Evolutionary conservation across 2,888 invertebrate species (phyloP), one percentile per base, ranked within the genome.

Genomic region (Lasioglossum lativentre): DNA sequence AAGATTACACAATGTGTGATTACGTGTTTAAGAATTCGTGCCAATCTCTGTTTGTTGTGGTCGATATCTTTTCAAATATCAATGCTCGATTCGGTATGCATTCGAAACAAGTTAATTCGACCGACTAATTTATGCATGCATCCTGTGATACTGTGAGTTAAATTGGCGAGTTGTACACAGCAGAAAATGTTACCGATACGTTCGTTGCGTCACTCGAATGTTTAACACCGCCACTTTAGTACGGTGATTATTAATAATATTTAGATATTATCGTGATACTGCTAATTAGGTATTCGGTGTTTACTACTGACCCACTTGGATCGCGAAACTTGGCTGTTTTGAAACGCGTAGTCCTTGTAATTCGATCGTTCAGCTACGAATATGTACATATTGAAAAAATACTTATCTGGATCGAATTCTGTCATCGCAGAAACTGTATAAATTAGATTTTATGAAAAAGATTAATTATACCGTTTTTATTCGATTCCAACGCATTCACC

Each of bases 191-290:
- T 56, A 3, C 52, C 1, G 12, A 63, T 30, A 63, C 63, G 16
- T 63, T 30, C 16, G 30, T 68, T 68, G 68, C 68, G 19, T 68
- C 68, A 68, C 23, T 38, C 68, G 68, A 38, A 68, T 38, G 68
- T 68, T 68, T 68, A 38, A 38, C 68, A 1, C 23, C 10, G 23
- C 23, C 10, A 23, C 68, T 23, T 19, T 19, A 19, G 68, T 23
- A 10, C 4, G 23, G 1, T 4, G 19, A 19, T 68, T 68, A 34
- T 68, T 68, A 34, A 68, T 68, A 68, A 68, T 68, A 68, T 68
- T 34, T 68, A 68, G 38, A 68, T 38, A 10, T 19, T 34, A 68
- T 68, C 68, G 23, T 23, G 23, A 68, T 10, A 68, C 23, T 68
- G 38, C 23, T 68, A 68, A 68, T 68, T 68, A 68, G 10, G 34